phyloP scores from a whole-genome alignment of 1,140 invertebrate genomes.

The Spodoptera frugiperda region DNA sequence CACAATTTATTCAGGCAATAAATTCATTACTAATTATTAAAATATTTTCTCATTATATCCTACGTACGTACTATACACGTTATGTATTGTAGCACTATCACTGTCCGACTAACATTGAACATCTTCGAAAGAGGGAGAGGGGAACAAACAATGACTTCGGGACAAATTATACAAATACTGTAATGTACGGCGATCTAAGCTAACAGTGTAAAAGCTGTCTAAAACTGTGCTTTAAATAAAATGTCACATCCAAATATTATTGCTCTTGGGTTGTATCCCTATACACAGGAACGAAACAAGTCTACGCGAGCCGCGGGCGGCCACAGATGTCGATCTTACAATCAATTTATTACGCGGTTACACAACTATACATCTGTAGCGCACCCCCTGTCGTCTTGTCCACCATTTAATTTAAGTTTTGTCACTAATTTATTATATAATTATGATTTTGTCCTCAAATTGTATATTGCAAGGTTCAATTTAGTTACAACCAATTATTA shows the following conservation, averaged over 20 bases:
- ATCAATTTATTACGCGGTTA: background rate
- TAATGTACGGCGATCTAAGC: slow-evolving; percentile 44
- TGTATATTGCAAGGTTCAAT: slow-evolving; percentile 57
- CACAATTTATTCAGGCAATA: slow-evolving; percentile 80
- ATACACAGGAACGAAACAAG: slow-evolving; percentile 64
- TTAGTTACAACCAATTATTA: slow-evolving; percentile 53
- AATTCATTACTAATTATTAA: slow-evolving; percentile 71
- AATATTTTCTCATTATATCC: slow-evolving; percentile 76
- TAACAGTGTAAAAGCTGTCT: slow-evolving; percentile 63
- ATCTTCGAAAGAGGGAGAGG: slow-evolving; percentile 56
- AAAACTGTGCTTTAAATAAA: slow-evolving; percentile 63
- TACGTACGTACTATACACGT: slow-evolving; percentile 72
- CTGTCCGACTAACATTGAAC: slow-evolving; percentile 66
- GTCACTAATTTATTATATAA: background rate
- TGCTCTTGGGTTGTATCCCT: slow-evolving; percentile 68
- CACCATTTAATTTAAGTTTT: slow-evolving; percentile 34
- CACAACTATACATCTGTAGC: slow-evolving; percentile 31
- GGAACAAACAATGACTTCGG: slow-evolving; percentile 43
- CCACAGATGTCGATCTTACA: slow-evolving; percentile 16
- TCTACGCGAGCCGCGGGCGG: slow-evolving; percentile 23
- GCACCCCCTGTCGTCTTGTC: slow-evolving; percentile 35
- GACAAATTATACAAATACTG: slow-evolving; percentile 38
- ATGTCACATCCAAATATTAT: slow-evolving; percentile 81
- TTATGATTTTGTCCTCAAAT: slow-evolving; percentile 43
- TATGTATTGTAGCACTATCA: slow-evolving; percentile 80